Evolutionary conservation across 2,113 vertebrate genomes (phyloP), one percentile per base, ranked within the genome.

Genomic region (Amblyornis subalaris): DNA sequence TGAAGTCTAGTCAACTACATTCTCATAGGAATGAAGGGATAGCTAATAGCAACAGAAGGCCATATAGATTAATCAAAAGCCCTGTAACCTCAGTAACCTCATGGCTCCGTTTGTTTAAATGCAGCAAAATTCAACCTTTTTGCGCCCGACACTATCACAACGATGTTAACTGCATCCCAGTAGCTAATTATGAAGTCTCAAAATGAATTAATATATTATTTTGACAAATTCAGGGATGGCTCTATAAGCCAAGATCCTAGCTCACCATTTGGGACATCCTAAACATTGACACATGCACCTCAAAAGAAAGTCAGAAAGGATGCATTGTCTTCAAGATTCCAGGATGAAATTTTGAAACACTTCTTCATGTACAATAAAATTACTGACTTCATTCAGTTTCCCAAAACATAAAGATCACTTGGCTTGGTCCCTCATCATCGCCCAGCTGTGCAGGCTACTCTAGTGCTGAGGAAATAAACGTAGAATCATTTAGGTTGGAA

Each of bases 361-460:
- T 38, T 61, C 12, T 75, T 81, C 17, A 54, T 7, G 14, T 64
- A 71, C 20, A 82, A n/a, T 33, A 78, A 42, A 70, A 58, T 54
- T 42, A 42, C 7, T 45, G 33, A 64, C 15, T 85, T 71, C 7
- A 44, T 85, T 71, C 21, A 29, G 42, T 60, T 82, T 42, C 7
- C 14, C 14, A 64, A 72, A 69, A 83, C 22, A 61, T 16, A 42
- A 64, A 75, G 18, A 55, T 55, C 21, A 47, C 21, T 36, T 54
- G 10, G 33, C 35, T 88, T 75, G 57, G 29, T 75, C 20, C 23
- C 23, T 60, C 10, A 2, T 38, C 58, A 69, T 28, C 0, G 0
- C 21, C 16, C 25, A 50, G 5, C 33, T 47, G 22, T 26, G 47
- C 29, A 47, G 36, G 33, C 55, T 71, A 40, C 11, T 77, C 45